Evolutionary conservation across 2,113 vertebrate genomes (phyloP).

Genomic region (Argyrosomus japonicus): DNA sequence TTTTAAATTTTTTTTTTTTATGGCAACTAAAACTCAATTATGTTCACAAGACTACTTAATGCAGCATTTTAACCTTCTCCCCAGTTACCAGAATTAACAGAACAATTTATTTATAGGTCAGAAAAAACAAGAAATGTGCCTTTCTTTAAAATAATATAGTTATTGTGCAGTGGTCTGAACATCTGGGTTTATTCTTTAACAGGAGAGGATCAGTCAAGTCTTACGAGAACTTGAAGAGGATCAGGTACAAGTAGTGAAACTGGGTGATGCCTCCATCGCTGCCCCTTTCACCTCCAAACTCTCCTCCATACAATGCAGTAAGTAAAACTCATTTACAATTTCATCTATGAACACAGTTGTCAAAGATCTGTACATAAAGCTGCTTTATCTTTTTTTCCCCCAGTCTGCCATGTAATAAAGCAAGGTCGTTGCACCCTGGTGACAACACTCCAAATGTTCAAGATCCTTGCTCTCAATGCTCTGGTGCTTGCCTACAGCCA

Average conservation of each 20-base stretch:
- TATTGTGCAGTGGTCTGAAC: constrained; percentile 20
- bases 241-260: constrained; percentile 91
- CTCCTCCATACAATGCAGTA: constrained; percentile 98
- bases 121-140: not conserved
- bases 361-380: constrained; percentile 2
- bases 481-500: constrained; percentile 97
- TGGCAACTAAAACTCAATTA: not conserved
- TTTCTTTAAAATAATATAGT: not conserved
- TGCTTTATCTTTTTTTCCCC: not conserved
- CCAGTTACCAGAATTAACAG: not conserved
- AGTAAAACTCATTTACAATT: constrained; percentile 57
- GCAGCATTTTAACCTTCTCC: not conserved
- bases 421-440: constrained; percentile 97
- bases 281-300: constrained; percentile 98
- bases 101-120: not conserved
- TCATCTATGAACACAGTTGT: not conserved
- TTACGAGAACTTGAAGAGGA: constrained; percentile 96
- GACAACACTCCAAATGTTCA: constrained; percentile 98
- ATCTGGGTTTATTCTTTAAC: constrained; percentile 16
- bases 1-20: not conserved
- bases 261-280: constrained; percentile 97
- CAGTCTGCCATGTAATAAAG: constrained; percentile 98
- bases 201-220: constrained; percentile 96
- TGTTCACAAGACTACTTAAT: not conserved
- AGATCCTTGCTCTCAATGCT: constrained; percentile 96